Evolutionary conservation across 1,140 invertebrate genomes (phyloP).

Genomic region (Calephelis nemesis): DNA sequence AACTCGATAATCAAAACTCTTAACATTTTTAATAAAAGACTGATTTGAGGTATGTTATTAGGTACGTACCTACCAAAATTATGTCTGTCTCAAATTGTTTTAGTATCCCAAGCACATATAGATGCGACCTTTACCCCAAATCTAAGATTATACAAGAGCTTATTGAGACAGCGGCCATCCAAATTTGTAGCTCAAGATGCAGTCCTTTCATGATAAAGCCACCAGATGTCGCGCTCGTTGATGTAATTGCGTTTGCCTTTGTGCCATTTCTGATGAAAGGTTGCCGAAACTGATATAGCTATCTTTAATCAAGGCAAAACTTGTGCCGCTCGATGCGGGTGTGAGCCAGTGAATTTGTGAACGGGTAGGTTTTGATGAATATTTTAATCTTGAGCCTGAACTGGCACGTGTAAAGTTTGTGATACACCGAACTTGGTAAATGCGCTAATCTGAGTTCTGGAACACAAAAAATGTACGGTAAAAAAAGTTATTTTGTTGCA

Average conservation of each 20-base stretch:
- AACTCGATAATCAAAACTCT: too few relatives aligned
- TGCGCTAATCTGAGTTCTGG: too few relatives aligned
- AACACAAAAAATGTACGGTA: too few relatives aligned
- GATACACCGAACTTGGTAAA: too few relatives aligned
- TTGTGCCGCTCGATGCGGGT: conserved; percentile 62
- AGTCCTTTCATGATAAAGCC: conserved; percentile 68
- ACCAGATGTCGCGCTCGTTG: conserved; percentile 60
- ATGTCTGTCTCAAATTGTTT: too few relatives aligned
- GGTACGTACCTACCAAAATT: too few relatives aligned
- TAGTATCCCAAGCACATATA: not conserved
- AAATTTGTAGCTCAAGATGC: conserved; percentile 55
- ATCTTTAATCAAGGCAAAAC: conserved; percentile 75
- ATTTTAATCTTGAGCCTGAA: not conserved
- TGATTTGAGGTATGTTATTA: too few relatives aligned
- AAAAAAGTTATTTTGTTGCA: too few relatives aligned
- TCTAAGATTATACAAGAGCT: conserved; percentile 24
- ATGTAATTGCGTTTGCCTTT: conserved; percentile 70
- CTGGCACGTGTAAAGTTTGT: too few relatives aligned
- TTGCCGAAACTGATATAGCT: conserved; percentile 69
- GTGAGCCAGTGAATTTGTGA: conserved; percentile 28
- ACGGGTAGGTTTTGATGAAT: conserved; percentile 16
- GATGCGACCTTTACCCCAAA: conserved; percentile 19
- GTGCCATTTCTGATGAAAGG: conserved; percentile 71
- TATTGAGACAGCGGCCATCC: conserved; percentile 26
- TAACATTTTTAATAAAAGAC: too few relatives aligned